Evolutionary conservation across 2,113 vertebrate genomes (phyloP), one percentile per base, ranked within the genome.

Genomic region (Siphamia tubifer): DNA sequence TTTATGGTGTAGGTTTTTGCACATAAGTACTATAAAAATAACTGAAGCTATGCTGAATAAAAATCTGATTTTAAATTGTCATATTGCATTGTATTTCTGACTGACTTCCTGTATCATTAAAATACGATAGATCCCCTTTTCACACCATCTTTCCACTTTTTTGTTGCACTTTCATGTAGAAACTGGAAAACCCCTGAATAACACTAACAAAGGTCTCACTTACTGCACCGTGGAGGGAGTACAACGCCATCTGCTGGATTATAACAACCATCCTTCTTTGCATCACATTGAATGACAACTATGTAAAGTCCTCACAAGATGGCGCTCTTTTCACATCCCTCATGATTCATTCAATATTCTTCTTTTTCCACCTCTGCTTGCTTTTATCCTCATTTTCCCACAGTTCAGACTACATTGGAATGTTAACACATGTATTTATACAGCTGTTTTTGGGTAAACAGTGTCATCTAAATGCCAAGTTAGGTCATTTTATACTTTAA

Each of bases 201-300:
- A 7, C 49, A 48, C 32, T 15, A 13, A 0, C 47, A 57, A 25
- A 53, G 21, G 49, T 54, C 40, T 52, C 1, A 3, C 4, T 44
- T 12, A 43, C 40, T 13, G n/a, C 15, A n/a, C 25, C n/a, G n/a
- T 19, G 1, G 54, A 76, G 65, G 69, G 17, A 4, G 61, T 28
- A 6, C 7, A 36, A 65, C 4, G 76, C 80, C 88, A 74, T 54
- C 87, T 89, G 71, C 70, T 81, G 87, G 72, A 56, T 1, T 1
- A 9, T 0, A 7, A 4, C 11, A 19, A 27, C 7, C 28, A 44
- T 6, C 4, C 19, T 4, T 1, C 0, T 23, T 6, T 47, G 13
- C 0, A 1, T 5, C 7, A 4, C 17, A 1, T 4, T 16, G 16
- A 16, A 20, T 2, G 1, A 2, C 30, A 17, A n/a, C 34, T 32